phyloP scores from a whole-genome alignment of 2,888 invertebrate species.

The Aleiodes testaceus region DNA sequence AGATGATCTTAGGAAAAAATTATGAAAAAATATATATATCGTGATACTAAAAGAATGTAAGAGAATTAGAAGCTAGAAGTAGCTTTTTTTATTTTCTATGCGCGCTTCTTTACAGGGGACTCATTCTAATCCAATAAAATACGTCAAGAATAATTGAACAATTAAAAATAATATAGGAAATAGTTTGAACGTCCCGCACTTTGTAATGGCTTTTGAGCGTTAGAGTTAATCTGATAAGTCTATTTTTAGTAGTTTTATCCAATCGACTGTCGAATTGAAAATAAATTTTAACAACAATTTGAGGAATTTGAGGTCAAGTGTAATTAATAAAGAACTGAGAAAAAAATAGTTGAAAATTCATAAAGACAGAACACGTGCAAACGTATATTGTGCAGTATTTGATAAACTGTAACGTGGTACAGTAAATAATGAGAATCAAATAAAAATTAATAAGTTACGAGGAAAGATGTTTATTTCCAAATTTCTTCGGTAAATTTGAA shows the following conservation, averaged over 20 bases:
- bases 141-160: neutral
- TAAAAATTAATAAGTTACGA: slow-evolving; percentile 11
- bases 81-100: slow-evolving; percentile 44
- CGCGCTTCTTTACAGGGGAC: slow-evolving; percentile 33
- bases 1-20: neutral
- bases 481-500: neutral
- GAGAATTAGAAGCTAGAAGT: slow-evolving; percentile 24
- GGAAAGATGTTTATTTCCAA: neutral
- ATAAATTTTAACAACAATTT: neutral
- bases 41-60: slow-evolving; percentile 30
- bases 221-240: slow-evolving; percentile 21
- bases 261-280: slow-evolving; percentile 31
- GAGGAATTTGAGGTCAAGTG: too few relatives aligned
- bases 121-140: neutral
- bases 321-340: neutral
- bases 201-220: slow-evolving; percentile 35
- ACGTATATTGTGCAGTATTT: slow-evolving; percentile 26
- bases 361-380: neutral
- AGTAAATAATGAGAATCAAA: slow-evolving; percentile 21
- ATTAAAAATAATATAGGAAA: slow-evolving; percentile 29
- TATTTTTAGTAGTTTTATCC: slow-evolving; percentile 42
- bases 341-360: slow-evolving; percentile 8
- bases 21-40: slow-evolving; percentile 23
- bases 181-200: slow-evolving; percentile 29
- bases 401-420: slow-evolving; percentile 7